A percentile compares a stretch with the other conserved stretches of the same genome.
Conservation (phyloP, 2,113 vertebrate genomes). For the Sarotherodon lohbergeri region DNA sequence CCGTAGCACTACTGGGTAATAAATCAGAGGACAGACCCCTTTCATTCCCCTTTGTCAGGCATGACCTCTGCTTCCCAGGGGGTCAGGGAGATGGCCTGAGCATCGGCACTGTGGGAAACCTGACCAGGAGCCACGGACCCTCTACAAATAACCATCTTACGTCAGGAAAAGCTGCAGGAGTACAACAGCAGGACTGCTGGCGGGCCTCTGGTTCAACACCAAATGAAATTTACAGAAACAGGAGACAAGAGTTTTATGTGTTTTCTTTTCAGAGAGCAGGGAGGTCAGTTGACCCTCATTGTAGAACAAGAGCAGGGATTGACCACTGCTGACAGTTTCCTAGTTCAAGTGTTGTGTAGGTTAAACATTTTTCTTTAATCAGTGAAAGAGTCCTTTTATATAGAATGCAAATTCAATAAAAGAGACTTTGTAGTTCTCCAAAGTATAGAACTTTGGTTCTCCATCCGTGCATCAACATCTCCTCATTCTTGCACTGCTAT, state of each 20-base stretch:
- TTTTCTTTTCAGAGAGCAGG: constrained; percentile 1
- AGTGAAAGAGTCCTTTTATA: background rate
- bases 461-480: background rate
- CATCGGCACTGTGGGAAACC: constrained; percentile 55
- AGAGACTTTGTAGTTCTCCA: background rate
- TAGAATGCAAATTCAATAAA: background rate
- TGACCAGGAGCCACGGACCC: constrained; percentile 24
- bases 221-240: constrained; percentile 33
- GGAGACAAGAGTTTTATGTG: constrained; percentile 28
- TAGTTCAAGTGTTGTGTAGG: background rate
- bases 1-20: constrained; percentile 55
- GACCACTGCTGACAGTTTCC: background rate
- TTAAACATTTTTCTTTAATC: background rate
- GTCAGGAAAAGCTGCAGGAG: constrained; percentile 28
- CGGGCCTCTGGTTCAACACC: background rate
- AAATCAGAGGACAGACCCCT: constrained; percentile 71
- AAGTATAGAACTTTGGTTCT: background rate
- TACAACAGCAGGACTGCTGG: constrained; percentile 13
- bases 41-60: constrained; percentile 66
- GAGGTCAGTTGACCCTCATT: constrained; percentile 36
- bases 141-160: constrained; percentile 53
- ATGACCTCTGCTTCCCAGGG: constrained; percentile 55
- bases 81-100: constrained; percentile 35
- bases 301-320: background rate
- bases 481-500: background rate